Evolutionary conservation across 2,797 vertebrate species (phyloP).

Genomic region (Calcarius lapponicus): DNA sequence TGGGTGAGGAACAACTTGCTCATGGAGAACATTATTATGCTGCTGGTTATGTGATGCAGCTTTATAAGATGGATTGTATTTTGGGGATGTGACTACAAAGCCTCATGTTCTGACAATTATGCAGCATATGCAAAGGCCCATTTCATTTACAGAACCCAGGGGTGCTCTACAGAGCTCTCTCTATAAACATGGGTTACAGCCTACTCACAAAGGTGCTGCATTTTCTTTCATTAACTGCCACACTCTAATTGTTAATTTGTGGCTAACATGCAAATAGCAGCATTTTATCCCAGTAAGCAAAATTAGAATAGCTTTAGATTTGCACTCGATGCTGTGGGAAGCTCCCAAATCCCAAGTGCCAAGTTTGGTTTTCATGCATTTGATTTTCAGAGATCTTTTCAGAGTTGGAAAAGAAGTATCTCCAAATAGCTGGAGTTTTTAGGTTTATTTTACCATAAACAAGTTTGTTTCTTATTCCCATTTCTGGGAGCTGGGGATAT

Average conservation of each 20-base stretch:
- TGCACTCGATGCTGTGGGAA: not conserved
- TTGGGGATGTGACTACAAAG: not conserved
- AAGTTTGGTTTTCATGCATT: not conserved
- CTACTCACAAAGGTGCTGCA: not conserved
- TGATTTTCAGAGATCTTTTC: not conserved
- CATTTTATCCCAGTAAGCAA: not conserved
- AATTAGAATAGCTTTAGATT: not conserved
- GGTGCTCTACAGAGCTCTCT: not conserved
- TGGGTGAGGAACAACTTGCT: not conserved
- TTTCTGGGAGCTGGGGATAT: not conserved
- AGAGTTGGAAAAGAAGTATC: not conserved
- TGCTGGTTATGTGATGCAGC: not conserved
- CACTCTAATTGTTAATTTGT: not conserved
- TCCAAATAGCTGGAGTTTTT: not conserved
- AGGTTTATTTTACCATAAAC: not conserved
- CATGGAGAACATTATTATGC: not conserved
- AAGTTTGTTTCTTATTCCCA: not conserved
- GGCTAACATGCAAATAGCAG: not conserved
- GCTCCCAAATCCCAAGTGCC: not conserved
- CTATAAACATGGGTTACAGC: not conserved
- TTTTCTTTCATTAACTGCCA: not conserved
- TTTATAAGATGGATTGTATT: not conserved
- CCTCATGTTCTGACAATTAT: not conserved
- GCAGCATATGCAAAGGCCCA: not conserved
- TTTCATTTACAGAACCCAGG: not conserved